phyloP scores from a whole-genome alignment of 1,140 invertebrate species.

The Caerostris extrusa region DNA sequence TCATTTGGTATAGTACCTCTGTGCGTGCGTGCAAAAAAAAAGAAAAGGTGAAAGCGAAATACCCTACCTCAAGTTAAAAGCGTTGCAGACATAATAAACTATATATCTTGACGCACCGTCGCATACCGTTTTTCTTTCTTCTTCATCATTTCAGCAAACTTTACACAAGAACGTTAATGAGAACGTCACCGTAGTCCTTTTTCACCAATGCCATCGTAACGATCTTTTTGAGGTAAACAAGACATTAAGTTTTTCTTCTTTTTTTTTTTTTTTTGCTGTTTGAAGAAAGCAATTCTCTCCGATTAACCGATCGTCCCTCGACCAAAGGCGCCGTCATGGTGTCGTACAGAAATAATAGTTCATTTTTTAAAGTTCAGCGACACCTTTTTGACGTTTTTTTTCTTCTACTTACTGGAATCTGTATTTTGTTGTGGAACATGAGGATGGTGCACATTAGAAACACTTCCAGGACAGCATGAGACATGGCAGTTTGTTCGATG shows the following conservation, averaged over 20 bases:
- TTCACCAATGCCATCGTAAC: not conserved
- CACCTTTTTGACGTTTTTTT: constrained; percentile 34
- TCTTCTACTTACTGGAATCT: not conserved
- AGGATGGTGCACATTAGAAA: constrained; percentile 30
- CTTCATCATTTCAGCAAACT: not conserved
- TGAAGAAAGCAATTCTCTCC: not conserved
- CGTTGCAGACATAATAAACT: not conserved
- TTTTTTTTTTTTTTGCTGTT: not conserved
- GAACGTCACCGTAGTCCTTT: not conserved
- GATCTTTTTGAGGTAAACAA: constrained; percentile 30
- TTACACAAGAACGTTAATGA: constrained; percentile 4
- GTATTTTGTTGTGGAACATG: constrained; percentile 7
- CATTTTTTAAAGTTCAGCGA: constrained; percentile 41
- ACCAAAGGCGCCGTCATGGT: constrained; percentile 4
- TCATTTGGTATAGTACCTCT: not conserved
- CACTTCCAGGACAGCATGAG: constrained; percentile 11
- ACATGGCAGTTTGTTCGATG: constrained; percentile 14
- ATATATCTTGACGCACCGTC: not conserved
- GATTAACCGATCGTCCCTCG: constrained; percentile 36
- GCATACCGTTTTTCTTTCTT: not conserved
- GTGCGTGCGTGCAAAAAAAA: not conserved
- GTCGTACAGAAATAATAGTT: constrained; percentile 44
- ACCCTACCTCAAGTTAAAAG: not conserved
- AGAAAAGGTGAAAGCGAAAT: not conserved
- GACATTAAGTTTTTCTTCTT: constrained; percentile 48